phyloP scores from a whole-genome alignment of 2,888 invertebrate species.

The Sceliomorpha sp. region DNA sequence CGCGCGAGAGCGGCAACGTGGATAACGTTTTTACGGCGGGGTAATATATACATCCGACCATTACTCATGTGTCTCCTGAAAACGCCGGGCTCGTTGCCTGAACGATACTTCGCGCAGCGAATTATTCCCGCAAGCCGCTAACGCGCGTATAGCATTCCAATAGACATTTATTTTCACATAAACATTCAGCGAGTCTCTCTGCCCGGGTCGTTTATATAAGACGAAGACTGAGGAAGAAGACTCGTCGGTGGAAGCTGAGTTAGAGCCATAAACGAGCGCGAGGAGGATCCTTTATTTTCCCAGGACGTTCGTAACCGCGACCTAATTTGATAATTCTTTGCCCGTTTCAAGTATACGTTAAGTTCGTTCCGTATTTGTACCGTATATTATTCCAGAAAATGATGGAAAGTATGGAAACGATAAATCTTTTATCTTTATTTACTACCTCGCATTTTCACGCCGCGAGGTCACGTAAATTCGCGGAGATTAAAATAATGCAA shows the following conservation, averaged over 20 bases:
- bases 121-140: constrained; percentile 57
- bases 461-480: no score
- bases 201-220: constrained; percentile 45
- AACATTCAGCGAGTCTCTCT: constrained; percentile 50
- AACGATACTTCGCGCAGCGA: constrained; percentile 55
- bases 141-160: constrained; percentile 54
- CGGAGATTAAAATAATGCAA: no score
- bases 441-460: no score
- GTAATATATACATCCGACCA: constrained; percentile 55
- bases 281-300: constrained; percentile 28
- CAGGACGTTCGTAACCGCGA: no score
- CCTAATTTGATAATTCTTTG: constrained; percentile 21
- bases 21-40: constrained; percentile 52
- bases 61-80: constrained; percentile 57
- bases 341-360: no score
- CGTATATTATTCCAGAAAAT: no score
- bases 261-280: constrained; percentile 40
- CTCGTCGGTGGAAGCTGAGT: constrained; percentile 37
- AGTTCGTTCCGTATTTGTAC: no score
- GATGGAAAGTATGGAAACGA: no score
- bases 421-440: no score
- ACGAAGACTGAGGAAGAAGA: constrained; percentile 32
- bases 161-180: constrained; percentile 57
- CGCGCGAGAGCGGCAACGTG: constrained; percentile 50
- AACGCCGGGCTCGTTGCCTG: constrained; percentile 56